phyloP scores from a whole-genome alignment of 2,113 vertebrate genomes.

The Sialia sialis region DNA sequence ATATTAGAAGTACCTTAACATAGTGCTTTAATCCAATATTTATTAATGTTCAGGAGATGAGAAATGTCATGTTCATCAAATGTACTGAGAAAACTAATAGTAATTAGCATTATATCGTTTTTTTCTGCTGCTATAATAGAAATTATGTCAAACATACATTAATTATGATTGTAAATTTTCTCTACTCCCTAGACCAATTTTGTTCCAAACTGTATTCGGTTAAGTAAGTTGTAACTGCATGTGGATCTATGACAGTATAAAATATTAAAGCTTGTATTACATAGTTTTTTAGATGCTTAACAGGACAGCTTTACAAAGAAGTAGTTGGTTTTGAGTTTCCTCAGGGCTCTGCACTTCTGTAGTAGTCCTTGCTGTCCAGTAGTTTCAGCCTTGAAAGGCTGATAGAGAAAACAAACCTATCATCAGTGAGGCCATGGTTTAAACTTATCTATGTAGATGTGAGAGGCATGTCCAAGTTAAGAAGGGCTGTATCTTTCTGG shows the following conservation, averaged over 20 bases:
- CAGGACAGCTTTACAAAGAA: not conserved
- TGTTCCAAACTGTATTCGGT: rapidly evolving
- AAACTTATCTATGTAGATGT: not conserved
- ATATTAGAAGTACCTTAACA: not conserved
- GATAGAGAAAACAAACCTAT: not conserved
- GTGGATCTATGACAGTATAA: not conserved
- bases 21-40: not conserved
- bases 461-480: not conserved
- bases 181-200: not conserved
- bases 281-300: not conserved
- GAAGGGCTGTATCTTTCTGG: not conserved
- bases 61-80: not conserved
- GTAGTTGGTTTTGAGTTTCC: not conserved
- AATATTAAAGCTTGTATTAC: not conserved
- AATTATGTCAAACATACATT: not conserved
- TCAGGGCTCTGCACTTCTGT: not conserved
- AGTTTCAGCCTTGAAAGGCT: not conserved
- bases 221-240: not conserved
- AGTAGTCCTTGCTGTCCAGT: not conserved
- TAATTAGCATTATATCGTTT: not conserved
- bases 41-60: not conserved
- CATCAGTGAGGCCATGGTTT: not conserved
- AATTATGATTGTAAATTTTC: not conserved
- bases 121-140: not conserved
- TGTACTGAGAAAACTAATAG: not conserved